Conservation (phyloP, 2,113 vertebrate genomes). For the Clarias magur region DNA sequence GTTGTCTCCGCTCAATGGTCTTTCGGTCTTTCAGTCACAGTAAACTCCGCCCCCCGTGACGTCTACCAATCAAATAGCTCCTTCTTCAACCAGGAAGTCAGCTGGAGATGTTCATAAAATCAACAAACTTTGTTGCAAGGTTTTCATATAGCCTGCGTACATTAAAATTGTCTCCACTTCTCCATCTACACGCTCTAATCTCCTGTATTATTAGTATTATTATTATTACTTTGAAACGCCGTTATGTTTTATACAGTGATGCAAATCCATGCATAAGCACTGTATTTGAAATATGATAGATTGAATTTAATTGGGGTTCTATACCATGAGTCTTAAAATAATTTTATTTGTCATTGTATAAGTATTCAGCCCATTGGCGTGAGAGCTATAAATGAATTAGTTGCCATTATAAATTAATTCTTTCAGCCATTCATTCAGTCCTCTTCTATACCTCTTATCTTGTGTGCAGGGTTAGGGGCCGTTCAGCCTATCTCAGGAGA, state of each 20-base stretch:
- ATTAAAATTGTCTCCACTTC: no score
- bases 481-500: no score
- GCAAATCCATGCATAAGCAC: neutral
- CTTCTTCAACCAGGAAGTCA: conserved; percentile 37
- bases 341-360: neutral
- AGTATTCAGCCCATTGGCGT: neutral
- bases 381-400: neutral
- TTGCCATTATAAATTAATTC: neutral
- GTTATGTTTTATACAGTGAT: neutral
- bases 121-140: conserved; percentile 23
- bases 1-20: conserved; percentile 66
- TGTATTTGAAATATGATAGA: no score
- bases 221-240: neutral
- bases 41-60: conserved; percentile 52
- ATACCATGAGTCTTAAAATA: neutral
- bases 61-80: conserved; percentile 52
- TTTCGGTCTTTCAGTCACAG: conserved; percentile 59
- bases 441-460: no score
- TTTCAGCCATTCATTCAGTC: no score
- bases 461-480: no score
- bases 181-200: no score
- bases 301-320: neutral
- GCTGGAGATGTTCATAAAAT: conserved; percentile 13
- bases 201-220: neutral
- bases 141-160: conserved; percentile 1